Evolutionary conservation across 2,797 vertebrate species (phyloP), one percentile per base, ranked within the genome.

Genomic region (Coendou prehensilis): DNA sequence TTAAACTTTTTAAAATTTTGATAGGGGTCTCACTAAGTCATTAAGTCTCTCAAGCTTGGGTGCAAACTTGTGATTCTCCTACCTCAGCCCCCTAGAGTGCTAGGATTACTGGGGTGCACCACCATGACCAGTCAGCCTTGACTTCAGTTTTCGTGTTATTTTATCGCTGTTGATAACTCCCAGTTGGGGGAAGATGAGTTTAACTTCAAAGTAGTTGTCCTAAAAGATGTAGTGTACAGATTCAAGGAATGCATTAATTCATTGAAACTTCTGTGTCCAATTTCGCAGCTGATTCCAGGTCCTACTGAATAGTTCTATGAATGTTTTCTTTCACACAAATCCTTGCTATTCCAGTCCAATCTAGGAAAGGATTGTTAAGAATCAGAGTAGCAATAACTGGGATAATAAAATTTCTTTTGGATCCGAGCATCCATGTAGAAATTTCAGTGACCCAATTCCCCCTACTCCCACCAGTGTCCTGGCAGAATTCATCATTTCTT

Each of bases 361-460:
- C n/a, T 52, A 83, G 11, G 15, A 15, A 7, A 95, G n/a, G 59
- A 80, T 50, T 91, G 45, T 93, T 76, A 95, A 93, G 75, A 95
- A 56, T 63, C 57, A 78, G 9, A 26, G 11, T 37, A 81, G 73
- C 18, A 81, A 47, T 92, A 10, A 23, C 23, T 15, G 8, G 84
- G 73, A 54, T 18, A 52, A 23, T 90, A 50, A 95, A 87, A n/a
- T 75, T 20, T 64, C 37, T 52, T 89, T 73, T 63, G 15, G 26
- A 28, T 57, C 71, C 89, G 64, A 80, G 45, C 9, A 4, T 95
- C n/a, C 41, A 6, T 56, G 45, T 10, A 61, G 50, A 28, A 80
- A 84, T 90, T 92, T 88, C 57, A 69, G 41, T 15, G 54, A 59
- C 7, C 5, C 41, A 22, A 28, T 9, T 4, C 6, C 3, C n/a